Conservation (phyloP, 1,140 invertebrate species). For the Copidosoma floridanum region DNA sequence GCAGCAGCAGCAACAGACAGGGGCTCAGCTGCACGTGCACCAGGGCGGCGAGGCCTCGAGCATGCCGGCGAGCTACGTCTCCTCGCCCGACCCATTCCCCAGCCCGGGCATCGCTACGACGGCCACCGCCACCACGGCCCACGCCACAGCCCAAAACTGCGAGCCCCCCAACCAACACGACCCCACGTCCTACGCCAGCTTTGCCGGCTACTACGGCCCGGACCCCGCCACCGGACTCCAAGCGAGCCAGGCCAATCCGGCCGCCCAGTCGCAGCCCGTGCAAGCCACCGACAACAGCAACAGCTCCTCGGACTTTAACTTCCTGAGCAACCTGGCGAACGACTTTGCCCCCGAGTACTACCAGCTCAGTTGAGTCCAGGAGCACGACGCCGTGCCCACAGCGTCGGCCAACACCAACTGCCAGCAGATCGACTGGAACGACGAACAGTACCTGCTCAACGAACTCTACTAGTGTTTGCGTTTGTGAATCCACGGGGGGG, state of each 20-base stretch:
- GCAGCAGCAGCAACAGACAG: not conserved
- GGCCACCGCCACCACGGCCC: constrained; percentile 53
- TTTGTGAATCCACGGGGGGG: too few relatives aligned
- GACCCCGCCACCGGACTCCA: constrained; percentile 57
- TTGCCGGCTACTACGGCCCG: constrained; percentile 67
- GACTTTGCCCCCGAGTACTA: constrained; percentile 91
- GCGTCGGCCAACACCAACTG: constrained; percentile 27
- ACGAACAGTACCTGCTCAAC: constrained; percentile 52
- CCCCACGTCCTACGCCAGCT: constrained; percentile 66
- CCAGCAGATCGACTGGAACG: constrained; percentile 49
- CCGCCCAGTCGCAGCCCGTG: constrained; percentile 69
- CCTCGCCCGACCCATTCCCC: constrained; percentile 55
- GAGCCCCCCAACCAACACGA: constrained; percentile 42
- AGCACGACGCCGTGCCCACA: constrained; percentile 32
- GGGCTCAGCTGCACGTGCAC: constrained; percentile 47
- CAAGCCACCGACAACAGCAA: constrained; percentile 77
- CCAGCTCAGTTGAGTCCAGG: constrained; percentile 64
- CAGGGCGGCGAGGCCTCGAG: constrained; percentile 57
- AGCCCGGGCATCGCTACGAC: constrained; percentile 56
- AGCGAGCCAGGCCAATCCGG: constrained; percentile 52
- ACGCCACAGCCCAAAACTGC: constrained; percentile 53
- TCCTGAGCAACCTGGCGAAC: constrained; percentile 84
- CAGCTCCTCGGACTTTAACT: constrained; percentile 88
- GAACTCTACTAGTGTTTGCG: constrained; percentile 45
- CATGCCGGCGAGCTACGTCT: constrained; percentile 54